phyloP scores from a whole-genome alignment of 2,888 invertebrate genomes.

The Trisateles emortualis region DNA sequence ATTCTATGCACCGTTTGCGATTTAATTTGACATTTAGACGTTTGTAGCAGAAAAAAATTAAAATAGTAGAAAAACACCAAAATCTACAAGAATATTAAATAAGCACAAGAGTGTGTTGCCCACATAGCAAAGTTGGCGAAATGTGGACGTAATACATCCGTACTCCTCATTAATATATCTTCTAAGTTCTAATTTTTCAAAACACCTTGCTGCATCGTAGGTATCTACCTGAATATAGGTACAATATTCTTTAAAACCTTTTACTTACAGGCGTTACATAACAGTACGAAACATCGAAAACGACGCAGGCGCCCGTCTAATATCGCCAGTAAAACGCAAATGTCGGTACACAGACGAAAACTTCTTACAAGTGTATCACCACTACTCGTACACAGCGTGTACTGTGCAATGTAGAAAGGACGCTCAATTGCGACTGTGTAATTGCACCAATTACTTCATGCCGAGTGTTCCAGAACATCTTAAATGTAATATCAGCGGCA shows the following conservation, averaged over 20 bases:
- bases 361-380: constrained; percentile 83
- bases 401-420: constrained; percentile 91
- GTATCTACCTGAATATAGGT: neutral
- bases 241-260: neutral
- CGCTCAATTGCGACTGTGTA: constrained; percentile 88
- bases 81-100: too few relatives aligned
- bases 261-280: constrained; percentile 82
- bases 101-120: too few relatives aligned
- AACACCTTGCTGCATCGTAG: too few relatives aligned
- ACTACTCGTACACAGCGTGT: constrained; percentile 91
- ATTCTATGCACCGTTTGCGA: too few relatives aligned
- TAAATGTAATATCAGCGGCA: constrained; percentile 89
- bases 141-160: too few relatives aligned
- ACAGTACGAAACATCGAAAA: constrained; percentile 89
- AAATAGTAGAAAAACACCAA: too few relatives aligned
- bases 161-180: too few relatives aligned
- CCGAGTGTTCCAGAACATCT: constrained; percentile 87
- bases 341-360: constrained; percentile 92
- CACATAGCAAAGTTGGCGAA: too few relatives aligned
- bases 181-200: too few relatives aligned
- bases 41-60: too few relatives aligned
- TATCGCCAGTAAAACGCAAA: constrained; percentile 89
- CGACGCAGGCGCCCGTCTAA: constrained; percentile 88
- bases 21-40: too few relatives aligned
- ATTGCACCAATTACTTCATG: constrained; percentile 91